Conservation (phyloP, 1,140 invertebrate genomes). For the Tetramorium alpestre region DNA sequence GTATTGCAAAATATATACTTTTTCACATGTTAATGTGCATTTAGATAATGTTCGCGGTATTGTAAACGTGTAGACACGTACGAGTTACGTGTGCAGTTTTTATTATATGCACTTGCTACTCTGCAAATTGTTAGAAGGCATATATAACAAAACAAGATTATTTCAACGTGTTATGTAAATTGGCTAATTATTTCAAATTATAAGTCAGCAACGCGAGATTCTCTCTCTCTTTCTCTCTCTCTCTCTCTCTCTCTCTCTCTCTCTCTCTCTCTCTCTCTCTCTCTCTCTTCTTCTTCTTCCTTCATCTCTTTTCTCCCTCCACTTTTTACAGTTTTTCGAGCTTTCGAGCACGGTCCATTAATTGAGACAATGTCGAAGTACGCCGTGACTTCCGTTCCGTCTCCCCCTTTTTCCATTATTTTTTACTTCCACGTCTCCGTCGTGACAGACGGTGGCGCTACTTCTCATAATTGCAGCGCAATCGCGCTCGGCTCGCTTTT, state of each 20-base stretch:
- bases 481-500: constrained; percentile 54
- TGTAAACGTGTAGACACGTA: not conserved
- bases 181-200: constrained; percentile 12
- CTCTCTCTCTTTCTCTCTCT: too few species aligned
- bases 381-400: constrained; percentile 3
- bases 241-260: too few species aligned
- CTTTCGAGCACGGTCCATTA: constrained; percentile 59
- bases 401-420: constrained; percentile 54
- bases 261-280: too few species aligned
- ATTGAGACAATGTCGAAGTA: constrained; percentile 57
- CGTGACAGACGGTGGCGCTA: constrained; percentile 39
- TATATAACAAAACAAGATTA: not conserved
- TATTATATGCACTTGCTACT: not conserved
- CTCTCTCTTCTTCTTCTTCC: too few species aligned
- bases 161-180: not conserved
- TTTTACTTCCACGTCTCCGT: constrained; percentile 66
- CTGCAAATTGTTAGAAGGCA: not conserved
- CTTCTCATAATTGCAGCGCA: constrained; percentile 70
- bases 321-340: constrained; percentile 22
- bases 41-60: not conserved
- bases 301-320: too few species aligned
- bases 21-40: not conserved
- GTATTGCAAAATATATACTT: not conserved
- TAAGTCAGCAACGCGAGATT: not conserved
- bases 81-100: not conserved